A percentile compares a stretch with the other conserved stretches of the same genome.
phyloP scores from a whole-genome alignment of 2,797 vertebrate genomes.

The Xenentodon cancila region DNA sequence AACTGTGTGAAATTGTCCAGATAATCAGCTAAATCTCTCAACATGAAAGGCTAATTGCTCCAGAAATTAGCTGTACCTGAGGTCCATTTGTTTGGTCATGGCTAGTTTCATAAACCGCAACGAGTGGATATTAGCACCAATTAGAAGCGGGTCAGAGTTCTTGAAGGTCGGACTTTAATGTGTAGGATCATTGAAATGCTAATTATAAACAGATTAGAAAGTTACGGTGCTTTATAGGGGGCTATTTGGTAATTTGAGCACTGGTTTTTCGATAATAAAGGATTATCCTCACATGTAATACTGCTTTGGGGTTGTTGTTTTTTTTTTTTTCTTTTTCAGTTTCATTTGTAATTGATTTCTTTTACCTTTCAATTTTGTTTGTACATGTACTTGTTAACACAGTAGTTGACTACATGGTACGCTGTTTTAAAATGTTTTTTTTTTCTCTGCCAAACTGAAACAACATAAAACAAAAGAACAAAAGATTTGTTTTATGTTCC shows the following conservation, averaged over 20 bases:
- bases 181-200: constrained; percentile 98
- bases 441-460: neutral
- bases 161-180: constrained; percentile 99
- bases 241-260: constrained; percentile 92
- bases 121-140: constrained; percentile 98
- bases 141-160: constrained; percentile 99
- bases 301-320: constrained; percentile 34
- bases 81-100: constrained; percentile 99
- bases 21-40: constrained; percentile 99
- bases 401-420: too few relatives aligned
- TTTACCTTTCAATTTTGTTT: neutral
- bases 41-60: constrained; percentile 99
- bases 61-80: constrained; percentile 99
- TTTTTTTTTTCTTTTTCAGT: constrained; percentile 4
- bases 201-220: constrained; percentile 99
- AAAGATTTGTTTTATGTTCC: constrained; percentile 19
- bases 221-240: constrained; percentile 95
- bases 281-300: constrained; percentile 88
- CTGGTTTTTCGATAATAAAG: constrained; percentile 92
- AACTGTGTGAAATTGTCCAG: constrained; percentile 99
- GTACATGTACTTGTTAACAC: too few relatives aligned
- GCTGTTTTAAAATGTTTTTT: neutral
- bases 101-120: constrained; percentile 97
- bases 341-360: constrained; percentile 33
- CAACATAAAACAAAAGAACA: neutral